Evolutionary conservation across 2,113 vertebrate species (phyloP), one percentile per base, ranked within the genome.

Genomic region (Onychostoma macrolepis): DNA sequence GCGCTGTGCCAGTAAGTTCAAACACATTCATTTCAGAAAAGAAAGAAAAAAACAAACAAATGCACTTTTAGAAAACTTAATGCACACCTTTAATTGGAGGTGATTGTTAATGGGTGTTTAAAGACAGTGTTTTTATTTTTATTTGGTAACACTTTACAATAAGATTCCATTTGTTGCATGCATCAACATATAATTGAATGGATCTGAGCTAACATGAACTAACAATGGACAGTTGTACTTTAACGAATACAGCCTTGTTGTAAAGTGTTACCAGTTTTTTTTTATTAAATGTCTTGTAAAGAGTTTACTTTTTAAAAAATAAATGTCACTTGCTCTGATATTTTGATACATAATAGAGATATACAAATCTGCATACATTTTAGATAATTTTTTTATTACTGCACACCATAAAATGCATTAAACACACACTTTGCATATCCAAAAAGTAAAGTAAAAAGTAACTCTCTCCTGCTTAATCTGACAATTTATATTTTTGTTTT

Each of bases 1-100:
- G 74, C 74, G 41, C 15, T 77, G 74, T 28, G 74, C 74, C 74
- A 45, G 74, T 77, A 48, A 77, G 74, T 76, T 6, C 21, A 43
- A 76, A 48, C 41, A 61, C 21, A 58, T 58, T 24, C 2, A 3
- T 58, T 58, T 58, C 21, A 58, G 56, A 24, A 58, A 50, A 38
- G 36, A 38, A 38, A 6, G 6, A 38, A 38, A 38, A 38, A 7
- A 38, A 7, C 38, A 38, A 5, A 50, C 50, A 53, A 53, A 53
- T 5, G 50, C 17, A 53, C 50, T 53, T 53, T 19, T 53, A 53
- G 50, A 53, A 53, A 53, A 48, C 50, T 53, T 50, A 50, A 1
- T 17, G 17, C 48, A 50, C 50, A 19, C 15, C 17, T 19, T 72
- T 72, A 36, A 72, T 38, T 19, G 9, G 38, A 74, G 19, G 71